Conservation (phyloP, 2,888 invertebrate genomes). For the Branchellion lobata region DNA sequence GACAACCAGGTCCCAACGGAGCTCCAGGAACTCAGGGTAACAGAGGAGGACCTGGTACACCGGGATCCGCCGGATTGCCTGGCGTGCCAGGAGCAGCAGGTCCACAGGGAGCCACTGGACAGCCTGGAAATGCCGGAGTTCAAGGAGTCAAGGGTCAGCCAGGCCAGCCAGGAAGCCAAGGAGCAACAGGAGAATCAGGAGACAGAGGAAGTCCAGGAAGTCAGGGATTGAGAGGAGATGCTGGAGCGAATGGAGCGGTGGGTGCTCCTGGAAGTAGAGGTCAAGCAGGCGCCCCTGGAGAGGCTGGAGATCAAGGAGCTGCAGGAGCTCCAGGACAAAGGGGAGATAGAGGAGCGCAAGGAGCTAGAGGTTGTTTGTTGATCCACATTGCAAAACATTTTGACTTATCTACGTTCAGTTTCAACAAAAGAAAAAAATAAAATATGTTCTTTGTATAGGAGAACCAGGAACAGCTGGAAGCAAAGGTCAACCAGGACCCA, state of each 20-base stretch:
- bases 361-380: background rate
- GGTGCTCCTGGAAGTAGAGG: conserved; percentile 1
- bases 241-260: background rate
- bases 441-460: background rate
- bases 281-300: background rate
- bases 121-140: conserved; percentile 7
- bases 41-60: background rate
- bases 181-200: conserved; percentile 22
- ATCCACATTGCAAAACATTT: too few species aligned
- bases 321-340: background rate
- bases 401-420: too few species aligned
- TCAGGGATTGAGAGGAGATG: background rate
- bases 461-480: conserved; percentile 1
- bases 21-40: background rate
- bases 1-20: conserved; percentile 17
- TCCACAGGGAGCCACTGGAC: background rate
- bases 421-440: too few species aligned
- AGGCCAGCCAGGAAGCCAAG: conserved; percentile 16
- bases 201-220: conserved; percentile 23
- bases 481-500: conserved; percentile 5
- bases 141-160: conserved; percentile 11
- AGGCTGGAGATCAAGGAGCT: background rate
- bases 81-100: conserved; percentile 16
- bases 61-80: background rate
- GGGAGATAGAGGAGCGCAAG: conserved; percentile 39